phyloP scores from a whole-genome alignment of 2,113 vertebrate genomes.

The Ptychochromis oligacanthus region DNA sequence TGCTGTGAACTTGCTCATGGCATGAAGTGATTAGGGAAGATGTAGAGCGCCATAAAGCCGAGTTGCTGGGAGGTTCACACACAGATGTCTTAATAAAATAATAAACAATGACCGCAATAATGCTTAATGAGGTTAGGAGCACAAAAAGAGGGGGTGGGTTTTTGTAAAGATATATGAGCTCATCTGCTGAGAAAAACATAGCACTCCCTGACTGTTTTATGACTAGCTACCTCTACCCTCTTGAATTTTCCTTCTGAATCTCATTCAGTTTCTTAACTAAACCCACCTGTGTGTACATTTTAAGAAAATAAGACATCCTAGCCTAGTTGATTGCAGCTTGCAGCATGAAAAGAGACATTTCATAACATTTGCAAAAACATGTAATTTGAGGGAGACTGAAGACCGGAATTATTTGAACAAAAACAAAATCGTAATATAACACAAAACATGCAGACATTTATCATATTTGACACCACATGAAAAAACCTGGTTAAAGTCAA shows the following conservation, averaged over 20 bases:
- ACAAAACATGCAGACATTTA: background rate
- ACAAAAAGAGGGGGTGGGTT: slow-evolving; percentile 22
- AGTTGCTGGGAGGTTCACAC: slow-evolving; percentile 26
- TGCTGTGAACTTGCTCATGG: slow-evolving; percentile 21
- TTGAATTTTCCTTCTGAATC: background rate
- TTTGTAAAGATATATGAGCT: slow-evolving; percentile 8
- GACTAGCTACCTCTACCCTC: background rate
- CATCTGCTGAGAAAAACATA: background rate
- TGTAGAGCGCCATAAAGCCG: slow-evolving; percentile 28
- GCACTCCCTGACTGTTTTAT: background rate
- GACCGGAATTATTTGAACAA: background rate
- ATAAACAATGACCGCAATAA: slow-evolving; percentile 42
- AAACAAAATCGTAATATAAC: background rate
- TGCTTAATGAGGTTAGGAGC: slow-evolving; percentile 54
- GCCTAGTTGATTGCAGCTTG: background rate
- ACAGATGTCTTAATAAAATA: slow-evolving; percentile 52
- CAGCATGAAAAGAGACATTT: background rate
- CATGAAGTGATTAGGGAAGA: slow-evolving; percentile 57
- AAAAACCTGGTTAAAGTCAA: background rate
- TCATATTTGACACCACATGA: background rate
- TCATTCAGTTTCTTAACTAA: background rate
- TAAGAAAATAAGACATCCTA: background rate
- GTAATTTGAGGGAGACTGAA: background rate
- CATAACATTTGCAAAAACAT: background rate
- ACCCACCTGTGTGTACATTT: background rate